phyloP scores from a whole-genome alignment of 2,888 invertebrate genomes.

The Scaptomyza parva region DNA sequence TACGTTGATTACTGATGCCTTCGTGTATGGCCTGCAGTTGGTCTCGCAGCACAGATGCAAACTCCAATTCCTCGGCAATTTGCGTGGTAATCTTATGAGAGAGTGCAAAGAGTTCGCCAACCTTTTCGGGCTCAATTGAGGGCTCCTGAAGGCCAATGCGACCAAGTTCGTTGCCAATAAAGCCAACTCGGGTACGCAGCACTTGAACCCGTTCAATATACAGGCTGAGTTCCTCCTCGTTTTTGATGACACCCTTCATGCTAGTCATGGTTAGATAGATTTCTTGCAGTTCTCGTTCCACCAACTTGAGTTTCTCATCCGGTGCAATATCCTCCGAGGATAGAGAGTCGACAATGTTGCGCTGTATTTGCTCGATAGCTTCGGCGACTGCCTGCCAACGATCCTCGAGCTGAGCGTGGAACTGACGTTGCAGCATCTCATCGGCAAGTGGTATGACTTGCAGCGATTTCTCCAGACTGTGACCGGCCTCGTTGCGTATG shows the following conservation, averaged over 20 bases:
- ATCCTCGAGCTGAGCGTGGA: slow-evolving; percentile 91
- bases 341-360: slow-evolving; percentile 89
- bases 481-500: slow-evolving; percentile 89
- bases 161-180: slow-evolving; percentile 92
- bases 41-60: slow-evolving; percentile 90
- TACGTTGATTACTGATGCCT: slow-evolving; percentile 89
- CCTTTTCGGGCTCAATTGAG: slow-evolving; percentile 89
- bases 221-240: slow-evolving; percentile 92
- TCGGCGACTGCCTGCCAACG: slow-evolving; percentile 90
- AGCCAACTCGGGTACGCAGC: slow-evolving; percentile 89
- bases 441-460: slow-evolving; percentile 93
- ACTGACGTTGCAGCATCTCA: slow-evolving; percentile 92
- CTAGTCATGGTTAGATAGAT: slow-evolving; percentile 89
- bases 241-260: slow-evolving; percentile 92
- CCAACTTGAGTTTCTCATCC: slow-evolving; percentile 89
- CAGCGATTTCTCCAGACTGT: slow-evolving; percentile 91
- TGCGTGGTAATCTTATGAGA: slow-evolving; percentile 90
- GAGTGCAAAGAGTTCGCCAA: slow-evolving; percentile 89
- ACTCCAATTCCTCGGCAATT: slow-evolving; percentile 91
- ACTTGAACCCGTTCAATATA: slow-evolving; percentile 93
- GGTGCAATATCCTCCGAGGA: slow-evolving; percentile 91
- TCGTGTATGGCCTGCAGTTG: slow-evolving; percentile 90
- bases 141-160: slow-evolving; percentile 90
- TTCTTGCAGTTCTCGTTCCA: slow-evolving; percentile 92
- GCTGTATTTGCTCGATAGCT: slow-evolving; percentile 88